Evolutionary conservation across 2,113 vertebrate genomes (phyloP), one percentile per base, ranked within the genome.

Genomic region (Hystrix cristata): DNA sequence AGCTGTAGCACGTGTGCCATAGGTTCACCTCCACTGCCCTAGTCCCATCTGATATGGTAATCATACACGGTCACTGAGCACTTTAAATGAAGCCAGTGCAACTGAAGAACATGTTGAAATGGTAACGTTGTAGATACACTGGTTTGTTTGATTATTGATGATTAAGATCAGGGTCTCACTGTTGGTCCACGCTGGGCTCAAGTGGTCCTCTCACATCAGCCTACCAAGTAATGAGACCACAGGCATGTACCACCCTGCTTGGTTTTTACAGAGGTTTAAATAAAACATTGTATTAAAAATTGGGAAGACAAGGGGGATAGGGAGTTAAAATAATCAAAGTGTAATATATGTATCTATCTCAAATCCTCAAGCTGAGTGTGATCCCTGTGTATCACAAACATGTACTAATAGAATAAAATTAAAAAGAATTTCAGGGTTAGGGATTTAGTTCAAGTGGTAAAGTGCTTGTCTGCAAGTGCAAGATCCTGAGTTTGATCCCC

Each of bases 281-380:
- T 87, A 72, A 91, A 95, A 80, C 85, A 72, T 48, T 60, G 74
- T 55, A 67, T 83, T 74, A 65, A 83, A 43, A n/a, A 34, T 60
- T 31, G 74, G 25, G 74, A 78, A 78, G 48, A 7, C 27, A 78
- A 48, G 14, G 74, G 11, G 74, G 74, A 78, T 51, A 31, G 46
- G 48, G 14, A 78, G 48, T 78, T 18, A 78, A 78, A 51, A 27
- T 29, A 78, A 78, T 51, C 74, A 78, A 48, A 78, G 51, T 51
- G 25, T 7, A 78, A 6, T 51, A 14, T 76, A 13, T 48, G 48
- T 78, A 78, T 78, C 7, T 78, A 78, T 29, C 46, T 29, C 46
- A 78, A 51, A 51, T 51, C 25, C 69, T 46, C 74, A 78, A 78
- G 27, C 46, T 78, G 25, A 51, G 31, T 29, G 46, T 78, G 13